These are phyloP conservation scores for Celastrina argiolus DNA, from an alignment of 2,888 invertebrate genomes.

Conservation along the genomic window DNA sequence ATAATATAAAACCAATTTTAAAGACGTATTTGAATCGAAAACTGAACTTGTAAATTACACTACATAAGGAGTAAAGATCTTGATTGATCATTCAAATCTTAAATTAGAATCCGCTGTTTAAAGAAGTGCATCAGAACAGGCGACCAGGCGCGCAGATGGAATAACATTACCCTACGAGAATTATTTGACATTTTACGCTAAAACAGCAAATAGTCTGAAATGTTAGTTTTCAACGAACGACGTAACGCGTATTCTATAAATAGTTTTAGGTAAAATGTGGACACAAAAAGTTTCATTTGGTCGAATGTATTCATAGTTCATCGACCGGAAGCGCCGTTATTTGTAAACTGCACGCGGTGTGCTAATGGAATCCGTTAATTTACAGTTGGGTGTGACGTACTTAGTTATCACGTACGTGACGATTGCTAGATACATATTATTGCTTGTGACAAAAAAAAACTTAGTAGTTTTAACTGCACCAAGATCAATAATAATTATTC, in stretches of 20 bases:
- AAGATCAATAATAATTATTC: no score
- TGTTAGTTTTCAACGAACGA: not conserved
- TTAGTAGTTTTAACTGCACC: not conserved
- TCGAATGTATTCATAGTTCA: constrained; percentile 28
- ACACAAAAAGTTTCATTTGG: constrained; percentile 14
- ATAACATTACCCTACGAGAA: no score
- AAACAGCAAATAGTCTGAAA: not conserved
- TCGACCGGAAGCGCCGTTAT: constrained; percentile 21
- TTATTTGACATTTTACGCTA: no score
- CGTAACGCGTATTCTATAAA: not conserved
- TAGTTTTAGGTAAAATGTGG: not conserved
- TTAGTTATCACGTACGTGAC: not conserved
- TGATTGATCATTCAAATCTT: no score
- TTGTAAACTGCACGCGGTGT: constrained; percentile 13
- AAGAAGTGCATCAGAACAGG: no score
- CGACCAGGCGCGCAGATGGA: no score
- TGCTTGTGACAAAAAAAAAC: not conserved
- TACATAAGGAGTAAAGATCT: no score
- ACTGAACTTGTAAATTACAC: no score
- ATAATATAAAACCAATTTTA: no score
- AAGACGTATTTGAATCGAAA: no score
- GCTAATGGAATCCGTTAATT: not conserved
- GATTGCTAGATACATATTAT: not conserved
- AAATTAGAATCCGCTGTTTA: no score
- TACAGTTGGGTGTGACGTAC: not conserved